Evolutionary conservation across 2,888 invertebrate species (phyloP), one percentile per base, ranked within the genome.

Genomic region (Protula sp.): DNA sequence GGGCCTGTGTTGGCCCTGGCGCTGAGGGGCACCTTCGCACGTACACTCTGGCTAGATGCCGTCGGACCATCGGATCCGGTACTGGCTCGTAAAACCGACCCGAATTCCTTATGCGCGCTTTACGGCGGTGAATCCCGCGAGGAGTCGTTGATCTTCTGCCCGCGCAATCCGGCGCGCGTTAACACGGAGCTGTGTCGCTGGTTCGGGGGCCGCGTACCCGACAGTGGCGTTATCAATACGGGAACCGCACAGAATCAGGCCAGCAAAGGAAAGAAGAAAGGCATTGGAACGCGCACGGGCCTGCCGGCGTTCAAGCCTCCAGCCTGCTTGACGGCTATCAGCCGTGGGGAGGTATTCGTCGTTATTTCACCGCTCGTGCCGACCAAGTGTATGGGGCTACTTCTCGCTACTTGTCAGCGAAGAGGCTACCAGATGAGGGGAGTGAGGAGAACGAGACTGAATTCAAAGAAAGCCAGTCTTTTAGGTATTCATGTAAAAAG

Each of bases 41-140:
- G 74, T 30, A 64, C 71, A 3, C 63, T 76, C 1, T 77, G 77
- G 77, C 67, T 77, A 3, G 76, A 76, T 63, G 70, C 74, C 19
- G 69, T 77, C 19, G 78, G 78, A 1, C 77, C 78, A 0, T 70
- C 74, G 1, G 78, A 78, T 60, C 77, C 75, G 14, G 65, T 64
- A 3, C 66, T 77, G 9, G 77, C 77, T 3, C 59, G 74, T 9
- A 62, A 66, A 29, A 77, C 76, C 3, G 77, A 77, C 62, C 78
- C 77, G 1, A 74, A 72, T 56, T 77, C 75, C 24, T 61, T 78
- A 29, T 76, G 74, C 70, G 77, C 77, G 26, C 60, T 72, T 54
- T 77, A 68, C 61, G 78, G 77, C 0, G 76, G 76, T 5, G 67
- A 67, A 19, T 72, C 74, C 5, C 60, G 74, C 24, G 73, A 74